Base-by-base conservation (phyloP, 1,140 invertebrate genomes). In the Lutraria rhynchaena region DNA sequence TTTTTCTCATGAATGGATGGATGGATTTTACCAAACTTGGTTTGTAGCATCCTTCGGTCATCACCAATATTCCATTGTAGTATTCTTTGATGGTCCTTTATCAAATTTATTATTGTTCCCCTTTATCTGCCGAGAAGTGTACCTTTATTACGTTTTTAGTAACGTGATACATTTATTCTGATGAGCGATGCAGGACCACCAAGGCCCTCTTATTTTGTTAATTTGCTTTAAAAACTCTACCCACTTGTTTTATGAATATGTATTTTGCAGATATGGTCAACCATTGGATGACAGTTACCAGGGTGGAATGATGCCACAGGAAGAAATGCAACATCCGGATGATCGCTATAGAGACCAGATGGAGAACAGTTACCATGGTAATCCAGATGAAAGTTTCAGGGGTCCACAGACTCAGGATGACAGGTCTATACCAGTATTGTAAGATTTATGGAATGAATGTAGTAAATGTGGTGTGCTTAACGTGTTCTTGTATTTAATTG, bases 341-440 rank as follows among this genome's bases (percentile, higher is more conserved):
- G 63, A 67, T 49, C 67, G 76, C 31, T 80, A 80, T 53, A 37
- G 65, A 33, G 35, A 74, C n/a, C 55, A 65, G 41, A 24, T 73
- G 57, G 81, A 85, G 9, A 75, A 81, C 31, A 80, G 71, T 33
- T 85, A 76, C 41, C 82, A 73, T 29, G 85, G 77, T 3, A 60
- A 27, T 22, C 51, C 60, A 27, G 55, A 75, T 15, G 60, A 41
- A 11, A 31, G 15, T 46, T 63, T 49, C 19, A 11, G 37, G 17
- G 73, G 57, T 22, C 53, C 70, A 17, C 67, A 37, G 46, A 17
- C 74, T 70, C 51, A 71, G 67, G 27, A 78, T 53, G 51, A 76
- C 58, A 60, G 70, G 44, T 71, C 63, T 67, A 67, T 67, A 67
- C 63, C 63, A 1, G 31, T 22, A 27, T 67, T 67, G 63, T 67